Percentiles rank a stretch among this genome's conserved stretches.
These are phyloP conservation scores for Apogon hyalosoma DNA, from an alignment of 2,797 vertebrate species.

Conservation along the genomic window DNA sequence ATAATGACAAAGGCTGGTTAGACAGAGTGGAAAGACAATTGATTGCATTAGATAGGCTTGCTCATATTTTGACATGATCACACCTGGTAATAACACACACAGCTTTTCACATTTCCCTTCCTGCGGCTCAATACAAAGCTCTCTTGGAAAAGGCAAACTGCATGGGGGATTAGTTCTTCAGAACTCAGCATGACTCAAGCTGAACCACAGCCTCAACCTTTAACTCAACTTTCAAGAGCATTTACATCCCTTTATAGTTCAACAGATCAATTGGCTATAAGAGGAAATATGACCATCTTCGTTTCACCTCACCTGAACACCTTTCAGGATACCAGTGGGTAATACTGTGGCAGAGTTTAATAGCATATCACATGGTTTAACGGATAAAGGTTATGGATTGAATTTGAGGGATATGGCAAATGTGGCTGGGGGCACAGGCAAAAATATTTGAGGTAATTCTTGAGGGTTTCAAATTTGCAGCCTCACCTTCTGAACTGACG, in stretches of 20 bases:
- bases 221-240: slow-evolving; percentile 66
- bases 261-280: slow-evolving; percentile 41
- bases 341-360: slow-evolving; percentile 5
- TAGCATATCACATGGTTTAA: slow-evolving; percentile 9
- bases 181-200: slow-evolving; percentile 58
- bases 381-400: not conserved
- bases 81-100: slow-evolving; percentile 36
- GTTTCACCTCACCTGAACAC: slow-evolving; percentile 22
- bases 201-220: slow-evolving; percentile 61
- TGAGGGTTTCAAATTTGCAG: not conserved
- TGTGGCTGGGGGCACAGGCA: not conserved
- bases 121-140: slow-evolving; percentile 45
- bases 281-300: slow-evolving; percentile 42
- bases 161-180: slow-evolving; percentile 49
- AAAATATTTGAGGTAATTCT: not conserved
- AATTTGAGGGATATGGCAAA: not conserved
- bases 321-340: slow-evolving; percentile 19
- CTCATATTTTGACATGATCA: slow-evolving; percentile 36
- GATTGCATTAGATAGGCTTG: not conserved
- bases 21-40: slow-evolving; percentile 1
- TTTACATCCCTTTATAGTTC: slow-evolving; percentile 57
- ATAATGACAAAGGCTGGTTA: slow-evolving; percentile 27
- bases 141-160: slow-evolving; percentile 49
- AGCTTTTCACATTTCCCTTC: slow-evolving; percentile 50
- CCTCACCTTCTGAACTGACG: slow-evolving; percentile 28